Evolutionary conservation across 1,140 invertebrate genomes (phyloP).

Genomic region (Agraylea sexmaculata): DNA sequence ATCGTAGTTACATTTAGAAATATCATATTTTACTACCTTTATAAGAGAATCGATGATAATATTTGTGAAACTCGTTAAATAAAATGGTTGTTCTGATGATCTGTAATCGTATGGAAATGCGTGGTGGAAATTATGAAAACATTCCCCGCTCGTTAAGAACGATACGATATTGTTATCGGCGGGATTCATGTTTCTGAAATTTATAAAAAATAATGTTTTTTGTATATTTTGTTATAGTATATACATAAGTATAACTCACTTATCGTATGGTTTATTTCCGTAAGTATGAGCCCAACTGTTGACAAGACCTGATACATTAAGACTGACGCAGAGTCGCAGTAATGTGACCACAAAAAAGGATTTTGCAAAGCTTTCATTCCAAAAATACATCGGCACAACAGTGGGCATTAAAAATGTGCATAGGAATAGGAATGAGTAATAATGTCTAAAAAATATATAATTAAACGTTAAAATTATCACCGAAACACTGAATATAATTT

Average conservation of each 20-base stretch:
- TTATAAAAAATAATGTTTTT: background rate
- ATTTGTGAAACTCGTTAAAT: constrained; percentile 17
- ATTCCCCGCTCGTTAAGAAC: constrained; percentile 44
- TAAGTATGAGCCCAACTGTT: constrained; percentile 65
- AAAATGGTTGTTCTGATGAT: constrained; percentile 49
- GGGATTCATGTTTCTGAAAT: constrained; percentile 47
- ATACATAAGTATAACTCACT: constrained; percentile 37
- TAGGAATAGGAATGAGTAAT: constrained; percentile 54
- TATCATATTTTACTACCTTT: background rate
- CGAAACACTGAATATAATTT: background rate
- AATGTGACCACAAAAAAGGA: constrained; percentile 51
- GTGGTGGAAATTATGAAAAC: constrained; percentile 70
- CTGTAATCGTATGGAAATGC: constrained; percentile 66
- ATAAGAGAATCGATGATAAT: background rate
- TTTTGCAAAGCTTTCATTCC: constrained; percentile 50
- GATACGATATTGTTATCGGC: constrained; percentile 51
- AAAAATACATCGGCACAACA: constrained; percentile 56
- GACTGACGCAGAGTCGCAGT: constrained; percentile 50
- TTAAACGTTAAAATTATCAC: constrained; percentile 6
- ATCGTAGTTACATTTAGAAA: background rate
- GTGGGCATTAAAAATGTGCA: constrained; percentile 65
- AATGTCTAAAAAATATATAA: constrained; percentile 45
- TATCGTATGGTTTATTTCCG: constrained; percentile 63
- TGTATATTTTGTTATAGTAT: background rate
- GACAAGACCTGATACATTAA: constrained; percentile 65